Base-by-base conservation (phyloP, 2,797 vertebrate genomes). In the Graptemys geographica region DNA sequence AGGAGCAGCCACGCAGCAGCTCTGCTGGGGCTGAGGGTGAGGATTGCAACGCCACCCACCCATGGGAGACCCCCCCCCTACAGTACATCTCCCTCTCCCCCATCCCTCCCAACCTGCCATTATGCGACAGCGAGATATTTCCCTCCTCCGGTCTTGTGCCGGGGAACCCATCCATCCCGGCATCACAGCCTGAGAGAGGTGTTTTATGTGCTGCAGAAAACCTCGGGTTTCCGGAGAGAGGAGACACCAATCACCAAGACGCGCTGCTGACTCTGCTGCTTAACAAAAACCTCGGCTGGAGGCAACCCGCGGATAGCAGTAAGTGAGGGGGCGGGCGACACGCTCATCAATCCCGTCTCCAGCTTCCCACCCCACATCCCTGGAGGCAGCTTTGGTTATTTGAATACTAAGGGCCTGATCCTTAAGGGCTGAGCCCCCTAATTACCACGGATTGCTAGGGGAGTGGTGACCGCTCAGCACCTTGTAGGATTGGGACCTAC, bases 231-330 rank as follows among this genome's bases (percentile, higher is more conserved):
- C 97, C 96, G 3, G 97, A 97, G 76, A 97, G 96, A 93, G 96
- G 92, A 94, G 97, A 97, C 78, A 88, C 95, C 89, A 97, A 94
- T 92, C 96, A 96, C 0, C 91, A 97, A 55, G 96, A 97, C 86
- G 86, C 92, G 33, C 65, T 98, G 87, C 92, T 98, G 94, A 96
- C 96, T 80, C 95, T 98, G 86, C 97, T 98, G 37, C 97, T 98
- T 27, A 97, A 97, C 62, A 97, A 98, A 90, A 97, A 97, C 89
- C 87, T 96, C 0, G 94, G 96, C 8, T 92, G 97, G 95, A 84
- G 56, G 80, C 97, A 94, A 88, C 97, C 97, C 0, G 96, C 96
- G 93, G 94, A 94, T 44, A 96, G 97, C 52, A 94, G 97, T 98
- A 88, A 97, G 97, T 1, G 11, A 74, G 47, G 5, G 44, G 76